phyloP scores from a whole-genome alignment of 2,113 vertebrate species.

The Pterophyllum scalare region DNA sequence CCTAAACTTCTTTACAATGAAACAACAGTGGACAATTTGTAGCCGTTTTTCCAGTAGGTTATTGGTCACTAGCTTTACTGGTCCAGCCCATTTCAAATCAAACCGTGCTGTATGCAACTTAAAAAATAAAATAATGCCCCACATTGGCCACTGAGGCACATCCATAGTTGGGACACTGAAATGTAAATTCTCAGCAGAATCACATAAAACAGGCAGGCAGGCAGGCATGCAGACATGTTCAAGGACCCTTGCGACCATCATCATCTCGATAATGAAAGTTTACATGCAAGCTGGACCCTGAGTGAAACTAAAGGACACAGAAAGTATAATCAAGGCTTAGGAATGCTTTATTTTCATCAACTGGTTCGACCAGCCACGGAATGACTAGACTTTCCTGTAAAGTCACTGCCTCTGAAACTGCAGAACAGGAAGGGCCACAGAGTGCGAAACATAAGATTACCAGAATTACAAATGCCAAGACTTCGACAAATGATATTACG shows the following conservation, averaged over 20 bases:
- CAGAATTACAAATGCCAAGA: neutral
- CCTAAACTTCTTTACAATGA: neutral
- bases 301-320: neutral
- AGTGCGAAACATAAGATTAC: neutral
- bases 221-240: neutral
- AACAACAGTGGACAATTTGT: neutral
- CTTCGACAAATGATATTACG: neutral
- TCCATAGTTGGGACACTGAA: neutral
- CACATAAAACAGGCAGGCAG: neutral
- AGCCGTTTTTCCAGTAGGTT: fast-evolving
- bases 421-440: neutral
- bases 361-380: neutral
- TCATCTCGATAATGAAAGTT: neutral
- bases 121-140: neutral
- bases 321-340: neutral
- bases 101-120: neutral
- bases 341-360: neutral
- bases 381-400: slow-evolving; percentile 21
- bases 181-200: neutral
- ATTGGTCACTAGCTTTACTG: neutral
- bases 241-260: neutral
- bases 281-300: neutral
- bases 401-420: neutral
- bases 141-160: no score
- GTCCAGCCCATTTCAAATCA: neutral